Conservation (phyloP, 2,113 vertebrate genomes). For the Dipodomys merriami region DNA sequence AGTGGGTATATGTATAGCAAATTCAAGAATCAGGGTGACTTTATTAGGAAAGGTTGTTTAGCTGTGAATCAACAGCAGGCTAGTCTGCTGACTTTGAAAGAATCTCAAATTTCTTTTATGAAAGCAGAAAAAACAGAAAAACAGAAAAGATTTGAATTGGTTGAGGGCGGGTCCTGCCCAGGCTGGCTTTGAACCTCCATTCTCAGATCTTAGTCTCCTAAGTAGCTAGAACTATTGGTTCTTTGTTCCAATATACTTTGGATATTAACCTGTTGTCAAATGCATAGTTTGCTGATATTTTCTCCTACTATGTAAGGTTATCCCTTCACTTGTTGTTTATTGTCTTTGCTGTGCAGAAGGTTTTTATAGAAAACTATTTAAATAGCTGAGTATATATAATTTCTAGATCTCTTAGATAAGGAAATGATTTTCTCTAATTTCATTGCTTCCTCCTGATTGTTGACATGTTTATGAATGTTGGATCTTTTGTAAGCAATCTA, state of each 20-base stretch:
- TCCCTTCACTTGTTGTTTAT: not conserved
- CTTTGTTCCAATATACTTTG: not conserved
- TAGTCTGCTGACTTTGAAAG: conserved; percentile 31
- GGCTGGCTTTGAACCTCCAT: too few species aligned
- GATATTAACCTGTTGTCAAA: not conserved
- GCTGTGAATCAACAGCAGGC: not conserved
- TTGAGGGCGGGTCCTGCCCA: not conserved
- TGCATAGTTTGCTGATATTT: not conserved
- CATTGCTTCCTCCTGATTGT: not conserved
- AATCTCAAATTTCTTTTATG: not conserved
- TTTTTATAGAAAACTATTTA: not conserved
- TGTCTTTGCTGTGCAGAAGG: too few species aligned
- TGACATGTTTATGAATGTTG: not conserved
- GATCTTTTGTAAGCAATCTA: not conserved
- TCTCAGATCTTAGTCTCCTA: too few species aligned
- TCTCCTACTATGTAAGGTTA: not conserved
- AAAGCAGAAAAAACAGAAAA: conserved; percentile 38
- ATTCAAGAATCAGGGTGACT: not conserved
- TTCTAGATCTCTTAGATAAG: not conserved
- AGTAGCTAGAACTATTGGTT: too few species aligned
- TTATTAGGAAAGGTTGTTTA: conserved; percentile 1
- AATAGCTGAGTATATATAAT: too few species aligned
- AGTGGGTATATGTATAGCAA: not conserved
- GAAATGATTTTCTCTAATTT: not conserved
- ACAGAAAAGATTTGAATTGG: conserved; percentile 28